phyloP scores from a whole-genome alignment of 2,888 invertebrate genomes.

The Isoperla grammatica region DNA sequence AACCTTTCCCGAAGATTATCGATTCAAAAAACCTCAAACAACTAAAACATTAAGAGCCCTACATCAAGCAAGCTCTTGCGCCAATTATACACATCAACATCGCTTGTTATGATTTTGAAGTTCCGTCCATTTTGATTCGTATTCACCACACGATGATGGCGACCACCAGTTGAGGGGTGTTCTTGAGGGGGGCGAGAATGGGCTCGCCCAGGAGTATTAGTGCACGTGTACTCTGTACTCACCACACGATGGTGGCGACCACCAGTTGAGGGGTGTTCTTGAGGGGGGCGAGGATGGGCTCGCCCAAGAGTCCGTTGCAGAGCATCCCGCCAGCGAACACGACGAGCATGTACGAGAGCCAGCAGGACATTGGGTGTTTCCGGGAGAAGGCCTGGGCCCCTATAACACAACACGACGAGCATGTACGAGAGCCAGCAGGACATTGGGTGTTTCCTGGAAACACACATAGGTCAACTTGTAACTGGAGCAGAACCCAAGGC shows the following conservation, averaged over 20 bases:
- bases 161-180: conserved; percentile 86
- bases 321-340: conserved; percentile 97
- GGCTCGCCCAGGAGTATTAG: conserved; percentile 93
- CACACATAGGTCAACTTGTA: too few relatives aligned
- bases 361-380: conserved; percentile 95
- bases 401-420: conserved; percentile 65
- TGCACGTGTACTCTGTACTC: conserved; percentile 37
- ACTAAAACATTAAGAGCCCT: too few relatives aligned
- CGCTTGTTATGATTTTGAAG: too few relatives aligned
- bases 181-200: conserved; percentile 89
- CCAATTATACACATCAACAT: too few relatives aligned
- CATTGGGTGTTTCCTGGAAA: conserved; percentile 94
- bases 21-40: too few relatives aligned
- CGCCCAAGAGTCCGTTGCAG: conserved; percentile 90
- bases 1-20: too few relatives aligned
- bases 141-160: conserved; percentile 89
- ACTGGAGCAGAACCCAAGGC: too few relatives aligned
- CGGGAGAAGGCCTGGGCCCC: conserved; percentile 88
- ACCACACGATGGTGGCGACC: conserved; percentile 92
- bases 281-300: conserved; percentile 90
- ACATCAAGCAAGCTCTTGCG: too few relatives aligned
- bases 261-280: conserved; percentile 92
- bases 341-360: conserved; percentile 96
- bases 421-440: conserved; percentile 98
- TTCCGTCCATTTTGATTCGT: too few relatives aligned